phyloP scores from a whole-genome alignment of 2,888 invertebrate species.

The Brachyopa scutellaris region DNA sequence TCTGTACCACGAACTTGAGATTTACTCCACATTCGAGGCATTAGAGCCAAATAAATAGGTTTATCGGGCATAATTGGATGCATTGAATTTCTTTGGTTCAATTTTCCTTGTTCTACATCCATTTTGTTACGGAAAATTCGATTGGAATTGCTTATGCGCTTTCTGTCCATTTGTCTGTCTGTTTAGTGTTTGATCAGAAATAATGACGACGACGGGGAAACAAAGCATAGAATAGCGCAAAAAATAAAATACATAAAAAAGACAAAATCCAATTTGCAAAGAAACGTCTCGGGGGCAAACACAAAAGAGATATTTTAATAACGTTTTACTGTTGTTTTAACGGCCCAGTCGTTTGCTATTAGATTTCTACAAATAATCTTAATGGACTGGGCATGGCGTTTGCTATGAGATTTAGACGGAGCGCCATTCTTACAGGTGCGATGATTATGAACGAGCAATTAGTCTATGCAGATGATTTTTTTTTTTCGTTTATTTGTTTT shows the following conservation, averaged over 20 bases:
- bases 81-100: slow-evolving; percentile 39
- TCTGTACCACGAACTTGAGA: slow-evolving; percentile 5
- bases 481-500: neutral
- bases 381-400: slow-evolving; percentile 26
- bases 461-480: neutral
- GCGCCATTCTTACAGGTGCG: neutral
- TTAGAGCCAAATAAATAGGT: slow-evolving; percentile 31
- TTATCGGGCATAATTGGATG: slow-evolving; percentile 52
- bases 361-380: slow-evolving; percentile 53
- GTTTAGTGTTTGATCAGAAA: slow-evolving; percentile 30
- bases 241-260: slow-evolving; percentile 7
- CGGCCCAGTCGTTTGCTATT: slow-evolving; percentile 38
- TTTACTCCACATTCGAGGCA: slow-evolving; percentile 32
- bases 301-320: slow-evolving; percentile 48
- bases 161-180: slow-evolving; percentile 8
- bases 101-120: slow-evolving; percentile 2
- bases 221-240: neutral
- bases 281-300: slow-evolving; percentile 32
- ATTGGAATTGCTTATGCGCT: slow-evolving; percentile 16
- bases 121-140: slow-evolving; percentile 11
- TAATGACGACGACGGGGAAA: too few relatives aligned
- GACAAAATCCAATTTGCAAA: slow-evolving; percentile 44
- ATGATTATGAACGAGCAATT: slow-evolving; percentile 11
- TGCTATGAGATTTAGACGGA: neutral
- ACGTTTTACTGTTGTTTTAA: slow-evolving; percentile 54